Conservation (phyloP, 2,113 vertebrate genomes). For the Parotia lawesii region DNA sequence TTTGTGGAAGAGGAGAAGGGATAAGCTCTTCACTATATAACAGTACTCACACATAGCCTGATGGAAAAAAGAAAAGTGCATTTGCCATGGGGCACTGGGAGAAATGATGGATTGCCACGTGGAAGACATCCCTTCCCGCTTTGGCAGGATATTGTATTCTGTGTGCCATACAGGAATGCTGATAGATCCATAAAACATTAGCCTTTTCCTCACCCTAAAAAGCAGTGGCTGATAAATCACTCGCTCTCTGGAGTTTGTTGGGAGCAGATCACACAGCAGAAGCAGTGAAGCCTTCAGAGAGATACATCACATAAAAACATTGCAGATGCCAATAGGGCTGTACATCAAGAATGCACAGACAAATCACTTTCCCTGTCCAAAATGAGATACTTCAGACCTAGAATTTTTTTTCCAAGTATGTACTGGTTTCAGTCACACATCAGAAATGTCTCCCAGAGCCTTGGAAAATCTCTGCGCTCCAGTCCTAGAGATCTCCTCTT, state of each 20-base stretch:
- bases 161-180: neutral
- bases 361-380: neutral
- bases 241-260: neutral
- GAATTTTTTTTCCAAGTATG: neutral
- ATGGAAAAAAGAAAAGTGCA: constrained; percentile 5
- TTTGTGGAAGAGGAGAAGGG: constrained; percentile 23
- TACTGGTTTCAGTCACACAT: neutral
- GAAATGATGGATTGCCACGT: constrained; percentile 5
- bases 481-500: too few relatives aligned
- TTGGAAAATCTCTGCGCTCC: neutral
- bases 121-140: neutral
- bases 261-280: constrained; percentile 1
- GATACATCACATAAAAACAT: neutral
- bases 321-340: neutral
- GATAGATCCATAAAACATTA: constrained; percentile 31
- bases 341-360: neutral
- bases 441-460: neutral
- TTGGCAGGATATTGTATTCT: constrained; percentile 33
- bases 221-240: constrained; percentile 39
- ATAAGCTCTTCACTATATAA: neutral
- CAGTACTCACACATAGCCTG: neutral
- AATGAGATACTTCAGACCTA: neutral
- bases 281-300: constrained; percentile 6
- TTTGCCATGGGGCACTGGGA: neutral
- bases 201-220: constrained; percentile 42